Base-by-base conservation (phyloP, 2,797 vertebrate species). In the Liasis olivaceus region DNA sequence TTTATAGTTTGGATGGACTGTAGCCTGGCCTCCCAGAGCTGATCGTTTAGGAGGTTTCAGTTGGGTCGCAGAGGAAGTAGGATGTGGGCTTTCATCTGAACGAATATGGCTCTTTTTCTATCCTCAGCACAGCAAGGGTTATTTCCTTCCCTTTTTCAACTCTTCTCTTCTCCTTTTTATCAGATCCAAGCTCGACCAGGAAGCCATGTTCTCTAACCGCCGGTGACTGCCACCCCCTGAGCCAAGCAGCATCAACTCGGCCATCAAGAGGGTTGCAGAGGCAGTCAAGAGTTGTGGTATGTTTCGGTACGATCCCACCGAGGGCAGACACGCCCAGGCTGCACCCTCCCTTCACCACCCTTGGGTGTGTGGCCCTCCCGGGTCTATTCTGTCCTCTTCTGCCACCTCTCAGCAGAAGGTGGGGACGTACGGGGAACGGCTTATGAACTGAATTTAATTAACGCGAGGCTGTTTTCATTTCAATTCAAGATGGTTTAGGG, bases 271-370 rank as follows among this genome's bases (percentile, higher is more conserved):
- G 97, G 85, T 96, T 98, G 91, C 98, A 97, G 56, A 98, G 98
- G 93, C 98, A 98, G 91, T 99, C 98, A 95, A 99, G 99, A 97
- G 95, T 98, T 89, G 98, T 95, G 98, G 99, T 99, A 98, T 87
- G 95, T 95, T 94, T 89, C 47, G 11, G 1, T 3, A 0, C 1
- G 1, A 47, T 22, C 36, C 17, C 36, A 22, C 72, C 8, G 3
- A 77, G 31, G 3, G 15, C 31, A 22, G 15, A 17, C 3, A 36
- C 3, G 1, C 36, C 20, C 72, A 4, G 6, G 9, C 42, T 11
- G 72, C 1, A 6, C 42, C 3, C 36, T 36, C 17, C 31, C 31
- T 8, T 72, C 20, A 42, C 36, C 20, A 11, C 8, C 72, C 7
- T 36, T 72, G 69, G 69, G 31, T 20, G 14, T 20, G 31, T 36